Evolutionary conservation across 1,140 invertebrate species (phyloP).

Genomic region (Leptinotarsa defecta): DNA sequence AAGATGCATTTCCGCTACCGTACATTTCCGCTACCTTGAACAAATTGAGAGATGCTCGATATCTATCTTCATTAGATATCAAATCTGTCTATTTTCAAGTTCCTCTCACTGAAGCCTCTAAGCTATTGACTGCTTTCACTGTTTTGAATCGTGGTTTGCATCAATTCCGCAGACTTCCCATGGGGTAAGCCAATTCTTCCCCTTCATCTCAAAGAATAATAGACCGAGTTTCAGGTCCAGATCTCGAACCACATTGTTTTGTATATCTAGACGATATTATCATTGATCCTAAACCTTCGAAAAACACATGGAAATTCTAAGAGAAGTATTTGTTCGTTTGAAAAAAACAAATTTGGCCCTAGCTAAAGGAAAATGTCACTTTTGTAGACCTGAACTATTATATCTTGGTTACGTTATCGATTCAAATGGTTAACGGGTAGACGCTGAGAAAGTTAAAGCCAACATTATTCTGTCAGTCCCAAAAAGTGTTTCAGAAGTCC

Average conservation of each 20-base stretch:
- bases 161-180: conserved; percentile 48
- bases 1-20: no score
- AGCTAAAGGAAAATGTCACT: conserved; percentile 10
- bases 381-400: conserved; percentile 6
- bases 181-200: conserved; percentile 1
- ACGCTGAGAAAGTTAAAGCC: conserved; percentile 29
- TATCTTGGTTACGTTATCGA: conserved; percentile 12
- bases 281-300: conserved; percentile 35
- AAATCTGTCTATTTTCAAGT: conserved; percentile 48
- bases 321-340: background rate
- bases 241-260: conserved; percentile 39
- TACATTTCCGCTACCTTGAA: conserved; percentile 37
- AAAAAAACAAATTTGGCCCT: conserved; percentile 27
- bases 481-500: conserved; percentile 11
- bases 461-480: conserved; percentile 37
- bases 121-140: conserved; percentile 48
- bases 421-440: background rate
- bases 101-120: conserved; percentile 36
- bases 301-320: conserved; percentile 3
- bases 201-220: conserved; percentile 36
- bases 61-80: conserved; percentile 49
- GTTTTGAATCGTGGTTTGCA: conserved; percentile 49
- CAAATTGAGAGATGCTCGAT: conserved; percentile 44
- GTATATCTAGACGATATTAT: conserved; percentile 54
- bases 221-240: conserved; percentile 44